Evolutionary conservation across 2,113 vertebrate species (phyloP), one percentile per base, ranked within the genome.

Genomic region (Cygnus buccinator): DNA sequence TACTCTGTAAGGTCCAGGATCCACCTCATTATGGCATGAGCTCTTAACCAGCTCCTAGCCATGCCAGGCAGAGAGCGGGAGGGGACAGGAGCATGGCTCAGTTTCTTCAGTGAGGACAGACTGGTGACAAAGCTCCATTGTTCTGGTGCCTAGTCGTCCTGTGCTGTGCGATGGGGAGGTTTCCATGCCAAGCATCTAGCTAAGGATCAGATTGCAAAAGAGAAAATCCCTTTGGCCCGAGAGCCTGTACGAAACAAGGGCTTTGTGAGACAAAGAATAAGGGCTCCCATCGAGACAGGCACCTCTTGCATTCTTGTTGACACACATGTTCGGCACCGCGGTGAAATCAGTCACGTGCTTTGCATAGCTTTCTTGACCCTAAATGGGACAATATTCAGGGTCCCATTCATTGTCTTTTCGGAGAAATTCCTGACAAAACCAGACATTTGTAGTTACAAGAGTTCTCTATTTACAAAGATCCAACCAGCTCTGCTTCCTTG

Each of bases 181-280:
- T 79, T 84, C 3, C 1, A 44, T 91, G 77, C 91, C 63, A 89
- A 91, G 58, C 62, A 67, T 17, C 72, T 54, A 71, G 58, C 41
- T 91, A 58, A 89, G 88, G 91, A 89, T 93, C 54, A 66, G 77
- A 72, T 77, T 93, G 95, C 84, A 68, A 63, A 86, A 87, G 41
- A 76, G 85, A 72, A 91, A 91, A 93, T 44, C 63, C 52, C n/a
- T 76, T 58, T 44, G 52, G 43, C 50, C 58, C 67, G 58, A 39
- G 31, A 96, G 58, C 26, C 52, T 26, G 72, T 67, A 67, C 57
- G 93, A 81, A 95, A 58, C 78, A 57, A 75, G 31, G 72, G 61
- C 61, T 52, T 33, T 75, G 41, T 72, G 52, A 94, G 52, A 72
- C 44, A 70, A 66, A 83, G n/a, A 62, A 66, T 41, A 52, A 90